These are phyloP conservation scores for Helicoverpa armigera DNA, from an alignment of 1,140 invertebrate genomes.

Conservation along the genomic window DNA sequence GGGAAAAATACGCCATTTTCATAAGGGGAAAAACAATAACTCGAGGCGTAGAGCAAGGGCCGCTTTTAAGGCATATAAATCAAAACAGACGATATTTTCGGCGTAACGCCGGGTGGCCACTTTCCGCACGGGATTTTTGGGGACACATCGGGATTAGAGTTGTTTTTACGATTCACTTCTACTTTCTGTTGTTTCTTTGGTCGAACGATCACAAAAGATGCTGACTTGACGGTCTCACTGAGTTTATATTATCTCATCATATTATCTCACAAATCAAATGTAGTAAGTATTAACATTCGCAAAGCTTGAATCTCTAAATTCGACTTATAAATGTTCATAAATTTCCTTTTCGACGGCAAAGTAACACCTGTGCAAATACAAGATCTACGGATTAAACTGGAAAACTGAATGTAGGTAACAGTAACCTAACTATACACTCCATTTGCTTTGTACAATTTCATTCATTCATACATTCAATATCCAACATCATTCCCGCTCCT, in stretches of 20 bases:
- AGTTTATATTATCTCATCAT: conserved; percentile 47
- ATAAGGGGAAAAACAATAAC: conserved; percentile 84
- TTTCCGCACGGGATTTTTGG: conserved; percentile 78
- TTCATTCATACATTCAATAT: conserved; percentile 67
- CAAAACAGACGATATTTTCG: conserved; percentile 83
- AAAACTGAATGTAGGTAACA: conserved; percentile 12
- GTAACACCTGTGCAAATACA: conserved; percentile 35
- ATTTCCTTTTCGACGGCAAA: not conserved
- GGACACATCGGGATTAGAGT: conserved; percentile 81
- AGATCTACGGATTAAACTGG: conserved; percentile 19
- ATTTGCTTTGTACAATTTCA: conserved; percentile 55
- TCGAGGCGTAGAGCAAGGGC: conserved; percentile 75
- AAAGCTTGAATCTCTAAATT: not conserved
- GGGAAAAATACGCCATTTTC: conserved; percentile 81
- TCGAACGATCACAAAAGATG: conserved; percentile 65
- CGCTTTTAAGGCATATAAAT: conserved; percentile 84
- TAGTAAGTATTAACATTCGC: not conserved
- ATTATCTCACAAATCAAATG: not conserved
- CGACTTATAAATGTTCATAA: not conserved
- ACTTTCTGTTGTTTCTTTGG: conserved; percentile 77
- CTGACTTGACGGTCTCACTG: conserved; percentile 50
- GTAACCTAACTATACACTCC: conserved; percentile 46
- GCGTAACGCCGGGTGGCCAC: conserved; percentile 71
- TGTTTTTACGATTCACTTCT: conserved; percentile 82
- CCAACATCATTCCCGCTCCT: conserved; percentile 62